These are phyloP conservation scores for Dorcus hopei DNA, from an alignment of 2,888 invertebrate genomes.

Conservation along the genomic window DNA sequence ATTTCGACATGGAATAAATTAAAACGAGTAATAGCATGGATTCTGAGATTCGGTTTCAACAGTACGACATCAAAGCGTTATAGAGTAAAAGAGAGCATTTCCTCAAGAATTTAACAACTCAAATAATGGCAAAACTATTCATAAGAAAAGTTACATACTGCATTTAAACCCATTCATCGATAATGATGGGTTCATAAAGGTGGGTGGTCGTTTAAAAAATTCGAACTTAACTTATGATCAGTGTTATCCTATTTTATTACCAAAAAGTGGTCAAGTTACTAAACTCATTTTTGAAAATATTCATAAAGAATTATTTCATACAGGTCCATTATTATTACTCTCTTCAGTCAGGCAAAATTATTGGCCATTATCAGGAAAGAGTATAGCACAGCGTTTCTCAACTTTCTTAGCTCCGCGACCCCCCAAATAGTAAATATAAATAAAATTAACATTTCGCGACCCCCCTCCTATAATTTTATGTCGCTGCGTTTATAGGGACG, in stretches of 20 bases:
- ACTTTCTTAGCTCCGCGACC: no score
- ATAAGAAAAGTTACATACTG: not conserved
- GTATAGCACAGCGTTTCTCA: no score
- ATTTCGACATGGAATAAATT: no score
- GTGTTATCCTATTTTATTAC: not conserved
- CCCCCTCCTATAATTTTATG: no score
- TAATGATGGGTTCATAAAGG: not conserved
- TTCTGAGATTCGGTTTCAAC: no score
- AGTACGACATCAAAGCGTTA: no score
- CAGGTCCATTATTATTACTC: not conserved
- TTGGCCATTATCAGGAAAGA: conserved; percentile 1
- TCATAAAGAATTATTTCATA: not conserved
- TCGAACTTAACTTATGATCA: not conserved
- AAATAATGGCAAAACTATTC: not conserved
- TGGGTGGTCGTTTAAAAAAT: not conserved
- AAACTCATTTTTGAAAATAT: not conserved
- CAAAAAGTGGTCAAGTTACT: not conserved
- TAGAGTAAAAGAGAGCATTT: not conserved
- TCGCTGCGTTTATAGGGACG: no score
- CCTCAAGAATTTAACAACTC: not conserved
- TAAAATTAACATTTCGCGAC: no score
- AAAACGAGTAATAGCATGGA: no score
- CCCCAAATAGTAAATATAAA: no score
- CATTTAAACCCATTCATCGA: not conserved
- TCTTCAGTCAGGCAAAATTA: not conserved